These are phyloP conservation scores for Eudemis profundana DNA, from an alignment of 2,888 invertebrate species.

Conservation along the genomic window DNA sequence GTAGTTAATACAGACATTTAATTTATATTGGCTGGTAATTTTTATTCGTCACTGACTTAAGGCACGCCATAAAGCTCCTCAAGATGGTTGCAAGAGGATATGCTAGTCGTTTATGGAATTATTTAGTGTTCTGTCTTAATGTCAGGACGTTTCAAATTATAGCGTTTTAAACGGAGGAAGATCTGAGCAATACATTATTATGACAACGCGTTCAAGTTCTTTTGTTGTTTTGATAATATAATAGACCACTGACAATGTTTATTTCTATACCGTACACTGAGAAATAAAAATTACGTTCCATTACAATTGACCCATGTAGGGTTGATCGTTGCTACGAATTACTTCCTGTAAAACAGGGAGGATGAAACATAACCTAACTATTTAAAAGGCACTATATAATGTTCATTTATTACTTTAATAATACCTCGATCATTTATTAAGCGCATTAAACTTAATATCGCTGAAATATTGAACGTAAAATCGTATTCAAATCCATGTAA, in stretches of 20 bases:
- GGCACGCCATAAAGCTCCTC: slow-evolving; percentile 27
- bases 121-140: slow-evolving; percentile 39
- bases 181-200: slow-evolving; percentile 28
- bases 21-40: neutral
- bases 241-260: slow-evolving; percentile 1
- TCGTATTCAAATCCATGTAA: too few species aligned
- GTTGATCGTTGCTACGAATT: neutral
- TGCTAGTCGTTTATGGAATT: slow-evolving; percentile 39
- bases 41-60: slow-evolving; percentile 14
- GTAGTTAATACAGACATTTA: too few species aligned
- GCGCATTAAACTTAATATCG: too few species aligned
- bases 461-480: too few species aligned
- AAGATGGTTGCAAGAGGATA: slow-evolving; percentile 39
- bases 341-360: neutral
- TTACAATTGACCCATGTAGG: neutral
- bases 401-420: too few species aligned
- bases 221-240: slow-evolving; percentile 24
- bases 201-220: slow-evolving; percentile 9
- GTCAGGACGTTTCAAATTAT: slow-evolving; percentile 37
- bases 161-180: slow-evolving; percentile 33
- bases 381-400: too few species aligned
- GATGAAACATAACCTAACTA: neutral
- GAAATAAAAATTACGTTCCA: neutral
- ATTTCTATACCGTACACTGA: neutral
- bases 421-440: too few species aligned